Base-by-base conservation (phyloP, 2,888 invertebrate species). In the Parnassius apollo region DNA sequence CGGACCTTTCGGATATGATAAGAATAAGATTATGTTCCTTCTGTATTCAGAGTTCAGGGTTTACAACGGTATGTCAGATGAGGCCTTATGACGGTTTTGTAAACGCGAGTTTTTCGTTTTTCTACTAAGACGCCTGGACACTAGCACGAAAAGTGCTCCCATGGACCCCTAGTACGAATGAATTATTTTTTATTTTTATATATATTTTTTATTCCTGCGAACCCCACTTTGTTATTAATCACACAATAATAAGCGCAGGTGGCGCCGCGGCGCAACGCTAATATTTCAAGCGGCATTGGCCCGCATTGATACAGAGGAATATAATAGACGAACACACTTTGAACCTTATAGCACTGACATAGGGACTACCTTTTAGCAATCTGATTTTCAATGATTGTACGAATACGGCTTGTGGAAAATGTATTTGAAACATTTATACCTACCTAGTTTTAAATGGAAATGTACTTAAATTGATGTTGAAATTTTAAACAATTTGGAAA, bases 241-340 rank as follows among this genome's bases (percentile, higher is more conserved):
- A 50, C 50, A 44, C 22, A 58, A 58, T 58, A 51, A 58, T 58
- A 51, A 58, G 57, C 57, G 57, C 57, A 50, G 57, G 57, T 57
- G 57, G 50, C 44, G 50, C 58, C 42, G 58, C 48, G 2, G 46
- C 25, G 50, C 58, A 22, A 42, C 42, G 44, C 58, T 50, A 58
- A 58, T 58, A 58, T 58, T 50, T 58, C 50, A 58, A 11, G 44
- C 57, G 13, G 50, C 9, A 42, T 35, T 45, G n/a, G 13, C 35
- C 10, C 8, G 13, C 18, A 22, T 13, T 54, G 9, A 2, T 44
- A 44, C 44, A 44, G 44, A 10, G 11, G 44, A 44, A 11, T 11
- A 44, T 44, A 44, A 11, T 11, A 49, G 18, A n/a, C 13, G 7
- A 7, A 18, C 7, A 13, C 4, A 35, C n/a, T 48, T 46, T 48